These are phyloP conservation scores for Apis mellifera DNA, from an alignment of 1,140 invertebrate genomes.

Conservation along the genomic window Amel_HAv3.1 CM009934.2:11859501-11860000, in stretches of 20 bases:
- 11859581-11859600: slow-evolving; percentile 56
- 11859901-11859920: too few species aligned
- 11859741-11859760: slow-evolving; percentile 85
- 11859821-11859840: slow-evolving; percentile 82
- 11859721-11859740: slow-evolving; percentile 73
- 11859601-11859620: slow-evolving; percentile 77
- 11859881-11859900: too few species aligned
- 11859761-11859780: slow-evolving; percentile 84
- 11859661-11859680: slow-evolving; percentile 74
- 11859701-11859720: too few species aligned
- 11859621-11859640: slow-evolving; percentile 81
- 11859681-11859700: too few species aligned
- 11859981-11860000: too few species aligned
- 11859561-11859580: slow-evolving; percentile 84
- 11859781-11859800: slow-evolving; percentile 70
- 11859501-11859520: slow-evolving; percentile 5
- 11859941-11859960: too few species aligned
- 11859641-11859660: slow-evolving; percentile 81
- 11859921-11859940: slow-evolving; percentile 47
- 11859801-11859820: slow-evolving; percentile 76
- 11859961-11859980: too few species aligned
- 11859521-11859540: slow-evolving; percentile 69
- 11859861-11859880: background rate
- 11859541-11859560: slow-evolving; percentile 82
- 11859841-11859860: slow-evolving; percentile 81